A percentile compares a stretch with the other conserved stretches of the same genome.
These are phyloP conservation scores for Platorchestia sp. DNA, from an alignment of 1,140 invertebrate genomes.

Conservation along the genomic window DNA sequence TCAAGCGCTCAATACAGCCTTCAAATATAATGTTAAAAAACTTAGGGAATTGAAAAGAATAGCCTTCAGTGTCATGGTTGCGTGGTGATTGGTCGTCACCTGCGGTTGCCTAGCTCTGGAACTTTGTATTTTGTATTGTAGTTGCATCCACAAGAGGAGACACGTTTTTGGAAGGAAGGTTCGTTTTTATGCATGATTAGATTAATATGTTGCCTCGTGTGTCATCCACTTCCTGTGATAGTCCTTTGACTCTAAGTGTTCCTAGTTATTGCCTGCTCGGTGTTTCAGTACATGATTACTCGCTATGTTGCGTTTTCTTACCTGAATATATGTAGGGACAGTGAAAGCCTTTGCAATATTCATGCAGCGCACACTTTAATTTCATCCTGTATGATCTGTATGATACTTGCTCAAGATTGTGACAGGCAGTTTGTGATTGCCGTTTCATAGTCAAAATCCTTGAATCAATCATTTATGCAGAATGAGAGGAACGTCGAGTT, in stretches of 20 bases:
- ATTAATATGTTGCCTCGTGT: neutral
- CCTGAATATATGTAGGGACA: neutral
- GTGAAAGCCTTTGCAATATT: neutral
- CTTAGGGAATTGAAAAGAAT: too few relatives aligned
- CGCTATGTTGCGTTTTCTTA: neutral
- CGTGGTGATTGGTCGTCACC: too few relatives aligned
- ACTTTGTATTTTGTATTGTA: too few relatives aligned
- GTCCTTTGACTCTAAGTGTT: neutral
- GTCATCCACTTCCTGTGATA: neutral
- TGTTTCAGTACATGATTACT: neutral
- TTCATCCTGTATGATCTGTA: neutral
- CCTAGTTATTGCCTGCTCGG: neutral
- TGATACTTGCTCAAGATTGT: neutral
- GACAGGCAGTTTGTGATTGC: neutral
- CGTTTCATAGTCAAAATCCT: neutral
- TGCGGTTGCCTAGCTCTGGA: too few relatives aligned
- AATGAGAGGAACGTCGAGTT: too few relatives aligned
- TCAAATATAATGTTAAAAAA: too few relatives aligned
- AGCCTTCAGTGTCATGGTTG: too few relatives aligned
- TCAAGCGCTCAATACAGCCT: too few relatives aligned
- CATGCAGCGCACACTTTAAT: neutral
- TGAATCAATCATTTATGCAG: neutral
- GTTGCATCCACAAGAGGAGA: too few relatives aligned
- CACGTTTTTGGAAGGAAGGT: too few relatives aligned
- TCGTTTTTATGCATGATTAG: neutral